Conservation (phyloP, 2,113 vertebrate genomes). For the Aspidoscelis tigris region DNA sequence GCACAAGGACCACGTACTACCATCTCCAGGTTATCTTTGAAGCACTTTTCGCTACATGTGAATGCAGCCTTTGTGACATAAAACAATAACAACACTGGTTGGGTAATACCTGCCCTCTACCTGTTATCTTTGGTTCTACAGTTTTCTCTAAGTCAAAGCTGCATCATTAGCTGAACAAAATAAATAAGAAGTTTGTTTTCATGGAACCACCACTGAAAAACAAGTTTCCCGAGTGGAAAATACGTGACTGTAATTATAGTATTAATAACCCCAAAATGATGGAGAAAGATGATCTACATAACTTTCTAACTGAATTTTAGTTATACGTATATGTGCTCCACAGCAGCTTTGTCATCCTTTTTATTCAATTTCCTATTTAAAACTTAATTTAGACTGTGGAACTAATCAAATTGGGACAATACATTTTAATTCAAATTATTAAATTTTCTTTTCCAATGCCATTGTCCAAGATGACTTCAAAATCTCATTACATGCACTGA, state of each 20-base stretch:
- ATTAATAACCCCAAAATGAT: neutral
- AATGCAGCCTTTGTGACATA: too few relatives aligned
- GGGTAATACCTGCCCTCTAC: too few relatives aligned
- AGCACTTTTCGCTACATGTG: too few relatives aligned
- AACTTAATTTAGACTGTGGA: constrained; percentile 15
- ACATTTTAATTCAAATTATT: constrained; percentile 23
- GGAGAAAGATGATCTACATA: neutral
- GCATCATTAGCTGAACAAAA: neutral
- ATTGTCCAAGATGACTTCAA: neutral
- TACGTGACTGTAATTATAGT: neutral
- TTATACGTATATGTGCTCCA: neutral
- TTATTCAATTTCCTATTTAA: constrained; percentile 22
- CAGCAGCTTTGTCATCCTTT: neutral
- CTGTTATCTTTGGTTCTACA: neutral
- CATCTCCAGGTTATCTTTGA: too few relatives aligned
- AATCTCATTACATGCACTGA: neutral
- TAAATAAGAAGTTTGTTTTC: neutral
- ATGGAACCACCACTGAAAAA: neutral
- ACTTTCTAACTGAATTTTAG: neutral
- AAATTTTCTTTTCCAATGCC: neutral
- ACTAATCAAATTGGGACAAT: constrained; percentile 22
- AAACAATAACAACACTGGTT: too few relatives aligned
- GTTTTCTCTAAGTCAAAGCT: neutral
- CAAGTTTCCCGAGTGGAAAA: neutral
- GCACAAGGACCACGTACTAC: too few relatives aligned